Percentiles rank a stretch among this genome's conserved stretches.
Evolutionary conservation across 2,113 vertebrate genomes (phyloP).

Genomic region (Chaetops frenatus): DNA sequence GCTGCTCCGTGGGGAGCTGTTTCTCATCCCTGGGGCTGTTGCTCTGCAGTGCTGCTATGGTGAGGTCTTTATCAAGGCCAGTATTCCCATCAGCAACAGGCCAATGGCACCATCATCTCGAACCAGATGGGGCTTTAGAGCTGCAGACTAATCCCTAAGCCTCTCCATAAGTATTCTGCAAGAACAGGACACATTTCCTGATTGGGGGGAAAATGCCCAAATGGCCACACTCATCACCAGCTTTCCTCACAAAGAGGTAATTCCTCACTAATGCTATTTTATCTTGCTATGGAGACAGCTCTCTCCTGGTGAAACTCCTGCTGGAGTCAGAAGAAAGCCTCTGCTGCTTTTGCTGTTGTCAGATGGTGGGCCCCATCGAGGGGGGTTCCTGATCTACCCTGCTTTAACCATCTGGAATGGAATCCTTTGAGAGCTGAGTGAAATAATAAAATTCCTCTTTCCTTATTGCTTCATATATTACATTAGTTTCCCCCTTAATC

Average conservation of each 20-base stretch:
- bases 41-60: fast-evolving
- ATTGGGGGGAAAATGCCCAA: background rate
- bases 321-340: background rate
- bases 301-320: background rate
- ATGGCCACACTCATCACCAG: background rate
- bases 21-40: background rate
- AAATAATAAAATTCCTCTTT: background rate
- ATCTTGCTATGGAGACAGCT: background rate
- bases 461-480: background rate
- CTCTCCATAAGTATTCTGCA: background rate
- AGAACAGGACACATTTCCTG: background rate
- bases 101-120: background rate
- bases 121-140: background rate
- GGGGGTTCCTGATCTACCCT: background rate
- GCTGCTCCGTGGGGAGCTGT: background rate
- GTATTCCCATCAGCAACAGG: background rate
- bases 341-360: background rate
- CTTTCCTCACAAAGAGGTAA: background rate
- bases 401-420: background rate
- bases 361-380: background rate
- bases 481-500: background rate
- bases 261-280: background rate
- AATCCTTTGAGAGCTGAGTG: background rate
- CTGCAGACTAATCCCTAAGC: background rate
- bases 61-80: background rate